Evolutionary conservation across 2,113 vertebrate species (phyloP).

Genomic region (Cryptomyrus ogoouensis): DNA sequence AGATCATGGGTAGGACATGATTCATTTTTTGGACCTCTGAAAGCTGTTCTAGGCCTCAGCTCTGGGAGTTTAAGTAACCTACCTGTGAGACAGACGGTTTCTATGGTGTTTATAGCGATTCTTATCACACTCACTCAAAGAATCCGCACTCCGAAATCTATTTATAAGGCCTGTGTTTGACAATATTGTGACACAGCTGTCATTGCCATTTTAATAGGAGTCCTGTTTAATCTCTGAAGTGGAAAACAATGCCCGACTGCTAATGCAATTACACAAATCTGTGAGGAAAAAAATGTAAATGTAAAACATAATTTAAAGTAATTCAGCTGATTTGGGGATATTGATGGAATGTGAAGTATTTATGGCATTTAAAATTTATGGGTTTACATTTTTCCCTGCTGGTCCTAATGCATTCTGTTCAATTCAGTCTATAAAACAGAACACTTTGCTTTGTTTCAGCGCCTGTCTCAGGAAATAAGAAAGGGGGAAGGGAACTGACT

Average conservation of each 20-base stretch:
- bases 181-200: neutral
- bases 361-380: neutral
- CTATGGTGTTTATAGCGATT: neutral
- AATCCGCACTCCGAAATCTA: neutral
- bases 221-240: neutral
- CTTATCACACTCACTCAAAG: neutral
- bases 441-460: neutral
- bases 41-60: neutral
- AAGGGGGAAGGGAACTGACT: neutral
- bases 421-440: neutral
- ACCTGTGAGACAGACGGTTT: neutral
- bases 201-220: neutral
- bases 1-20: neutral
- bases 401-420: neutral
- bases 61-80: neutral
- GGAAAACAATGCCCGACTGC: neutral
- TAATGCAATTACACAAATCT: neutral
- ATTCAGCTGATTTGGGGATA: neutral
- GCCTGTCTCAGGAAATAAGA: neutral
- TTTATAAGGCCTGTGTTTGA: neutral
- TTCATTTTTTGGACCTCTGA: neutral
- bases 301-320: neutral
- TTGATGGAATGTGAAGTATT: neutral
- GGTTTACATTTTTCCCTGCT: neutral
- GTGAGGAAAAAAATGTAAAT: neutral